Evolutionary conservation across 2,797 vertebrate genomes (phyloP).

Genomic region (Sciurus carolinensis): DNA sequence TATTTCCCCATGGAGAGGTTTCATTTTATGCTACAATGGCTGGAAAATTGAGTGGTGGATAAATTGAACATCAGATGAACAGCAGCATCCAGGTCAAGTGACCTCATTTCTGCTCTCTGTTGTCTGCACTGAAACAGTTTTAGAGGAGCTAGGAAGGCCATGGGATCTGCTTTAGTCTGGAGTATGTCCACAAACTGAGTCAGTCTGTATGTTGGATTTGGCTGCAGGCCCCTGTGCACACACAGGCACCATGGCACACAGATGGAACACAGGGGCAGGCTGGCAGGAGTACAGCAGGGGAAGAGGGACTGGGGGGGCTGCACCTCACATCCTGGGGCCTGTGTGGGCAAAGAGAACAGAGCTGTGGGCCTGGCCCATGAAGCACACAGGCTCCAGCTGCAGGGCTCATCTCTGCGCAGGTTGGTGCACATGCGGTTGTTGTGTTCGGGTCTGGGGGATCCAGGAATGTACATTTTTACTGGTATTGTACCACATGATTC

Average conservation of each 20-base stretch:
- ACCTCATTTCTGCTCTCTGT: neutral
- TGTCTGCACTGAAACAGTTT: neutral
- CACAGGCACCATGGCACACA: too few relatives aligned
- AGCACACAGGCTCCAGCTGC: neutral
- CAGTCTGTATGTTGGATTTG: neutral
- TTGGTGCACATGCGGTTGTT: neutral
- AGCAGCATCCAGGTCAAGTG: neutral
- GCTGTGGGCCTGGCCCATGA: too few relatives aligned
- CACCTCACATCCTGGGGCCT: too few relatives aligned
- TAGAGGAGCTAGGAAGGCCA: neutral
- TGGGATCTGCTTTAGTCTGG: neutral
- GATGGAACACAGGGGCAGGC: neutral
- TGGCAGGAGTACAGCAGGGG: too few relatives aligned
- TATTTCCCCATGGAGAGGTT: neutral
- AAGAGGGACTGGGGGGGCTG: rapidly evolving
- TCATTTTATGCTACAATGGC: neutral
- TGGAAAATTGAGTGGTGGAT: neutral
- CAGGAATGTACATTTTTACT: neutral
- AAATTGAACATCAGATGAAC: neutral
- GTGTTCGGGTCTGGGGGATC: neutral
- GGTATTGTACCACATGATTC: neutral
- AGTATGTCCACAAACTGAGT: neutral
- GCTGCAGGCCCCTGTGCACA: rapidly evolving
- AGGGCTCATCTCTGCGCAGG: neutral
- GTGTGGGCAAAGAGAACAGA: neutral